These are phyloP conservation scores for Sebastes vulpes DNA, from an alignment of 2,797 vertebrate species.

Conservation along the genomic window DNA sequence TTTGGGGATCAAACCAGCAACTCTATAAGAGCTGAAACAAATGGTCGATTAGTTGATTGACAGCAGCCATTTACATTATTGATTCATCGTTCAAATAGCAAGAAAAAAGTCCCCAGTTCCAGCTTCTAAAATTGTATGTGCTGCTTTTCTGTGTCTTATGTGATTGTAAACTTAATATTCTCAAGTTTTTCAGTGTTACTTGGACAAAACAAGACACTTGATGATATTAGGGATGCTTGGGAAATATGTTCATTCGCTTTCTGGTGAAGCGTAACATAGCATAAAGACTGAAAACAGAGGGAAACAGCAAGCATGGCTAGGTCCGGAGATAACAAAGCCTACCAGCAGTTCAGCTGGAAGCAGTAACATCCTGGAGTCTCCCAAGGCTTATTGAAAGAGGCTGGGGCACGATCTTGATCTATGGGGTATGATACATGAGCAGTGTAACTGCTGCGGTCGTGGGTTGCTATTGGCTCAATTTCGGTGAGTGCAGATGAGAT, in stretches of 20 bases:
- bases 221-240: background rate
- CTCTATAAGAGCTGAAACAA: background rate
- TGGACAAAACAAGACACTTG: background rate
- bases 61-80: background rate
- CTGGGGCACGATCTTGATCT: too few relatives aligned
- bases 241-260: background rate
- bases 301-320: background rate
- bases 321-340: background rate
- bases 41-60: background rate
- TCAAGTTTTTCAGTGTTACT: background rate
- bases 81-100: background rate
- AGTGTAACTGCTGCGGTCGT: too few relatives aligned
- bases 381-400: too few relatives aligned
- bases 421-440: too few relatives aligned
- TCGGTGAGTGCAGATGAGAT: too few relatives aligned
- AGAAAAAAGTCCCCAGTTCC: background rate
- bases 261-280: background rate
- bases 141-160: background rate
- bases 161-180: background rate
- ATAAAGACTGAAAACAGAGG: background rate
- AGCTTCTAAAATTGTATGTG: background rate
- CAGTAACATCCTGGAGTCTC: too few relatives aligned
- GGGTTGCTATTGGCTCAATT: too few relatives aligned
- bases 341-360: background rate
- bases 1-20: background rate